phyloP scores from a whole-genome alignment of 1,140 invertebrate species.

The Tyrophagus putrescentiae region DNA sequence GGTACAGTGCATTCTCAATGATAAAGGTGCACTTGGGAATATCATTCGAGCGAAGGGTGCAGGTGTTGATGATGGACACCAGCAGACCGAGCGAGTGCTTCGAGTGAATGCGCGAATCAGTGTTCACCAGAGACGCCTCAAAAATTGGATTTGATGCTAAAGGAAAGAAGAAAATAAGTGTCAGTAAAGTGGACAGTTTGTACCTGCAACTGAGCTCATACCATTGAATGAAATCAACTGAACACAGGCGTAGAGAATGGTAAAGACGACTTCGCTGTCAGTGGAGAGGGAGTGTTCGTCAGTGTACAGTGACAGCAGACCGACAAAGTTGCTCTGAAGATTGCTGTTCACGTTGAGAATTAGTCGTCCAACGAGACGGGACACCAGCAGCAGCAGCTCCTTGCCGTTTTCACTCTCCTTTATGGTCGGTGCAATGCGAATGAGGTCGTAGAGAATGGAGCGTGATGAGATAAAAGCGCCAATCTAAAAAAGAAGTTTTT shows the following conservation, averaged over 20 bases:
- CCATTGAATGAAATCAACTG: conserved; percentile 14
- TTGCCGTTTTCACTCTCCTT: conserved; percentile 10
- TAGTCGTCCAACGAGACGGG: conserved; percentile 7
- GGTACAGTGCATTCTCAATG: conserved; percentile 18
- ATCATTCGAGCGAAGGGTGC: background rate
- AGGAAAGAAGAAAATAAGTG: background rate
- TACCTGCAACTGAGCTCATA: conserved; percentile 7
- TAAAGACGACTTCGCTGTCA: conserved; percentile 19
- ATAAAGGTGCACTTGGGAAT: conserved; percentile 5
- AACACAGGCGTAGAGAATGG: conserved; percentile 19
- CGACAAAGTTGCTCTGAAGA: conserved; percentile 17
- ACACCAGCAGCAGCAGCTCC: conserved; percentile 16
- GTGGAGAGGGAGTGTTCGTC: background rate
- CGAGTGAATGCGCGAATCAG: conserved; percentile 1
- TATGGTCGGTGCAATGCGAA: conserved; percentile 10
- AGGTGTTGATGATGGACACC: conserved; percentile 20
- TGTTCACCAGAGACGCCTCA: conserved; percentile 18
- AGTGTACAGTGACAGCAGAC: conserved; percentile 11
- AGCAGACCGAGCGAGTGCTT: conserved; percentile 17
- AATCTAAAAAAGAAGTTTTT: conserved; percentile 14
- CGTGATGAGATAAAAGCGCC: conserved; percentile 7
- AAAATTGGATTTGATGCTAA: conserved; percentile 18
- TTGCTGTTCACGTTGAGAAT: conserved; percentile 12
- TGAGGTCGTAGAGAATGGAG: conserved; percentile 15
- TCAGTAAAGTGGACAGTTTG: background rate